A percentile compares a stretch with the other conserved stretches of the same genome.
These are phyloP conservation scores for Anadara kagoshimensis DNA, from an alignment of 1,140 invertebrate species.

Conservation along the genomic window DNA sequence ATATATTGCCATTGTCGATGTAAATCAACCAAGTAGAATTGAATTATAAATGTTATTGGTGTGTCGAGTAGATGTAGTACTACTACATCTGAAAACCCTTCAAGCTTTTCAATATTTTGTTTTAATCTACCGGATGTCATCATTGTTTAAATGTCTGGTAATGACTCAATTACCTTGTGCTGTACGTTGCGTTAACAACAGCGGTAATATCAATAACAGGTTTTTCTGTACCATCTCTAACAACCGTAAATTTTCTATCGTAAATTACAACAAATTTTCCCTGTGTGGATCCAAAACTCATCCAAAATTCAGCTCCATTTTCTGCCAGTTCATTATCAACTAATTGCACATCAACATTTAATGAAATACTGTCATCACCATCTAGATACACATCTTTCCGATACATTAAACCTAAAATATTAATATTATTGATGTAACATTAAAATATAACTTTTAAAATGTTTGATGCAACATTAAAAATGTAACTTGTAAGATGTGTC, in stretches of 20 bases:
- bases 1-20: too few species aligned
- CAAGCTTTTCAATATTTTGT: too few species aligned
- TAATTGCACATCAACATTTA: constrained; percentile 55
- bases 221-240: constrained; percentile 35
- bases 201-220: constrained; percentile 49
- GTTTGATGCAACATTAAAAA: too few species aligned
- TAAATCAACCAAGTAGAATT: too few species aligned
- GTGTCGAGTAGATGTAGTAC: too few species aligned
- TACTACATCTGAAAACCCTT: too few species aligned
- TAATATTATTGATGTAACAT: neutral
- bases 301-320: constrained; percentile 21
- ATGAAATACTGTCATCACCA: constrained; percentile 53
- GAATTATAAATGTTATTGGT: too few species aligned
- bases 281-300: constrained; percentile 53
- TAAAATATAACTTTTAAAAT: neutral
- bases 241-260: constrained; percentile 40
- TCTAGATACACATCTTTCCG: constrained; percentile 15
- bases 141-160: neutral
- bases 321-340: constrained; percentile 45
- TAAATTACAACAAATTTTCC: constrained; percentile 43
- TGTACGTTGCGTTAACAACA: constrained; percentile 25
- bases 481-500: too few species aligned
- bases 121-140: too few species aligned
- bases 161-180: constrained; percentile 41
- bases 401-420: constrained; percentile 45